Base-by-base conservation (phyloP, 2,113 vertebrate species). In the Symphodus melops region DNA sequence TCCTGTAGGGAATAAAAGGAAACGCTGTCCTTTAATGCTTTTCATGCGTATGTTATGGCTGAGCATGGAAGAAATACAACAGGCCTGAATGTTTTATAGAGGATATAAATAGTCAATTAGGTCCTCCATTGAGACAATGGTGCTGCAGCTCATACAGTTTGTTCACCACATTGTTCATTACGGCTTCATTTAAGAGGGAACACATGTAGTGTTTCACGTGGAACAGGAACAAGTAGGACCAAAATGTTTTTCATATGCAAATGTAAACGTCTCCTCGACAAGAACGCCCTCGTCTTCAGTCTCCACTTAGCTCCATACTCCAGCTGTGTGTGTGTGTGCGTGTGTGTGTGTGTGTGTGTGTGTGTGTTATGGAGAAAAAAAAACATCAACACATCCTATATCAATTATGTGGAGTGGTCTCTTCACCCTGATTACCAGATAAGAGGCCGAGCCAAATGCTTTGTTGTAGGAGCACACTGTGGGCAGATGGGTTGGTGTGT, bases 331-430 rank as follows among this genome's bases (percentile, higher is more conserved):
- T 55, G 3, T 12, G 13, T n/a, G 4, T 19, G 53, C 19, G 25
- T 67, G 36, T 16, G n/a, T n/a, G n/a, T n/a, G n/a, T 68, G 51
- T 28, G 66, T 67, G 51, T 55, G 3, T 12, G 13, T n/a, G 4
- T 19, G 53, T 25, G 25, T 67, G 36, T 16, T n/a, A n/a, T n/a
- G n/a, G n/a, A n/a, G n/a, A n/a, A n/a, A 73, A 71, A 60, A 54
- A 56, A 17, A 36, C 71, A 75, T 62, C 71, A 79, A 58, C 68
- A 54, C 62, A 65, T 83, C 76, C 68, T 65, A 46, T 71, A 78
- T 85, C 81, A 84, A 79, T 84, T 86, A 89, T 79, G 83, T 72
- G 55, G 84, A 91, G 85, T 85, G 81, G 71, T 28, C 81, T 88
- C 89, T 81, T 79, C 81, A 81, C 65, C 49, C 72, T 85, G 85